Evolutionary conservation across 2,888 invertebrate species (phyloP).

Genomic region (Alitta virens): DNA sequence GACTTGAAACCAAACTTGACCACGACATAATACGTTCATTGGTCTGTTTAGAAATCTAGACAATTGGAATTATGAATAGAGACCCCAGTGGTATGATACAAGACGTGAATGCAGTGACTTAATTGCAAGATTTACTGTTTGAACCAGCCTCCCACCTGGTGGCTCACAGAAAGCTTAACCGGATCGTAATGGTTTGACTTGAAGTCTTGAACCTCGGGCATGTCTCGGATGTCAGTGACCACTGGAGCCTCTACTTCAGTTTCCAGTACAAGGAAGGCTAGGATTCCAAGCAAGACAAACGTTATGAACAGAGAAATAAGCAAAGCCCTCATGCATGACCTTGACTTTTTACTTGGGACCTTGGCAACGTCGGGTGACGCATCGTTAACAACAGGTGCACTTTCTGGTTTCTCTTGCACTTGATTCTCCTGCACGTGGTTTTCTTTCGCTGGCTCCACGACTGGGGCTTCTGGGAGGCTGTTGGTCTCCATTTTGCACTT

Average conservation of each 20-base stretch:
- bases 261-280: slow-evolving; percentile 24
- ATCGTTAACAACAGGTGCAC: background rate
- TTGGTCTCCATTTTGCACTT: slow-evolving; percentile 12
- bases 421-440: background rate
- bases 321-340: background rate
- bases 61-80: too few species aligned
- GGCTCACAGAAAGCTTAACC: slow-evolving; percentile 19
- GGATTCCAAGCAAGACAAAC: slow-evolving; percentile 7
- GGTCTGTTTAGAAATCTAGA: too few species aligned
- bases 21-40: too few species aligned
- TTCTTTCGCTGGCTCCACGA: background rate
- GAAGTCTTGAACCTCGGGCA: slow-evolving; percentile 27
- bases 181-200: slow-evolving; percentile 24
- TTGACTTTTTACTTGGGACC: slow-evolving; percentile 1
- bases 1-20: too few species aligned
- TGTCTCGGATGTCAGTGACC: slow-evolving; percentile 22
- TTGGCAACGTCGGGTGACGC: background rate
- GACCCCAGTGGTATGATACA: too few species aligned
- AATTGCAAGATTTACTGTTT: slow-evolving; percentile 10
- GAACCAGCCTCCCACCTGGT: slow-evolving; percentile 21
- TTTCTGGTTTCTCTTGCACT: background rate
- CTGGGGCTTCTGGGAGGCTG: background rate
- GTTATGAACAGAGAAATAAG: slow-evolving; percentile 18
- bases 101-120: background rate
- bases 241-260: slow-evolving; percentile 25